Conservation (phyloP, 2,797 vertebrate species). For the Hirundo rustica region DNA sequence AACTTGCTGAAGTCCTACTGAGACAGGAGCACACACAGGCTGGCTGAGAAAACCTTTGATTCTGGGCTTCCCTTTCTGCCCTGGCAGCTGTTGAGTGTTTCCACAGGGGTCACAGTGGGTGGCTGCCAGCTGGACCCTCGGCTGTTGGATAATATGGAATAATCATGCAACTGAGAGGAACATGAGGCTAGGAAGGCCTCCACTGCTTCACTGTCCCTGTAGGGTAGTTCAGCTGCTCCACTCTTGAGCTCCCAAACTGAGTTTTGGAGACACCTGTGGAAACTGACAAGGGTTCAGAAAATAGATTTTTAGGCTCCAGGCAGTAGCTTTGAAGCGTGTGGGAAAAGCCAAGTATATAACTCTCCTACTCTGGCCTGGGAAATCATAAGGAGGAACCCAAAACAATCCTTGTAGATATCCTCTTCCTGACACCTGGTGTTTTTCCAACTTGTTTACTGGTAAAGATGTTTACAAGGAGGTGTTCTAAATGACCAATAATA, state of each 20-base stretch:
- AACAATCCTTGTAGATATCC: no score
- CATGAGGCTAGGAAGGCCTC: background rate
- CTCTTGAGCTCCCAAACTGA: background rate
- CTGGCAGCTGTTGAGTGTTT: background rate
- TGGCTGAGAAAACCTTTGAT: background rate
- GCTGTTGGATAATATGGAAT: background rate
- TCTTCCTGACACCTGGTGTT: no score
- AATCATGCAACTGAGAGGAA: background rate
- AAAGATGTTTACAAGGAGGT: no score
- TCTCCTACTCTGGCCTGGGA: no score
- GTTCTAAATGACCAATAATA: no score
- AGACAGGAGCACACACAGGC: accelerated
- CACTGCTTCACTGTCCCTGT: background rate
- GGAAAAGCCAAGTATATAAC: no score
- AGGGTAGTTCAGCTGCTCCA: background rate
- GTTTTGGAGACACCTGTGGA: background rate
- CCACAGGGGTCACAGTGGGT: accelerated
- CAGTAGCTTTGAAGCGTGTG: no score
- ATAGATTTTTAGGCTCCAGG: no score
- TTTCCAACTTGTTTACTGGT: no score
- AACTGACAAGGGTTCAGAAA: no score
- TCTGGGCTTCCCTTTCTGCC: background rate
- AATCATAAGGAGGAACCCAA: no score
- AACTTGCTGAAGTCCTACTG: accelerated
- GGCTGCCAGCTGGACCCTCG: background rate